Conservation (phyloP, 2,113 vertebrate genomes). For the Scalopus aquaticus region DNA sequence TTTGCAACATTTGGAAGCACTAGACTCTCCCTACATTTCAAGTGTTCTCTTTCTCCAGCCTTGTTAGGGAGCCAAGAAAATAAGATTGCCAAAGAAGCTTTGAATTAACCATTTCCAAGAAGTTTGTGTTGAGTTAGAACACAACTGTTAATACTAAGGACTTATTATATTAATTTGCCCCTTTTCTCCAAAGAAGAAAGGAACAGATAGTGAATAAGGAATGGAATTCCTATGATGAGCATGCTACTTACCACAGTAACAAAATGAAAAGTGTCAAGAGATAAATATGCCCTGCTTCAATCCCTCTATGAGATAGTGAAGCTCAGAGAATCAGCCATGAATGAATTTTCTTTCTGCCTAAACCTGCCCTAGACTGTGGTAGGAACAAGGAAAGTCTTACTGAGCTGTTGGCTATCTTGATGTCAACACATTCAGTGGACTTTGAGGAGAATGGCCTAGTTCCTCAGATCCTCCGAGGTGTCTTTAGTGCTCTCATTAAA, state of each 20-base stretch:
- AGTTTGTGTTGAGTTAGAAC: neutral
- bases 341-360: neutral
- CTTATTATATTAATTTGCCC: neutral
- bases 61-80: neutral
- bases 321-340: neutral
- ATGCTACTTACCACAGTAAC: neutral
- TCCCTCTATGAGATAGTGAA: neutral
- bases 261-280: neutral
- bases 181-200: neutral
- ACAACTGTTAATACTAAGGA: neutral
- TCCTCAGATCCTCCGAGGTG: neutral
- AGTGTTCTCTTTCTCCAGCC: neutral
- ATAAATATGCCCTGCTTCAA: neutral
- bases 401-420: neutral
- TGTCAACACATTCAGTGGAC: neutral
- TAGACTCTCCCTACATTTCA: neutral
- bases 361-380: neutral
- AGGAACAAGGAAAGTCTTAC: neutral
- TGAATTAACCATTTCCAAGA: slow-evolving; percentile 6
- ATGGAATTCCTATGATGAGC: neutral
- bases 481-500: neutral
- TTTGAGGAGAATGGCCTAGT: neutral
- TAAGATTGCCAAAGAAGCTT: neutral
- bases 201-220: neutral
- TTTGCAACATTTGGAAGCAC: neutral